Evolutionary conservation across 2,113 vertebrate genomes (phyloP).

Genomic region (Verasper variegatus): DNA sequence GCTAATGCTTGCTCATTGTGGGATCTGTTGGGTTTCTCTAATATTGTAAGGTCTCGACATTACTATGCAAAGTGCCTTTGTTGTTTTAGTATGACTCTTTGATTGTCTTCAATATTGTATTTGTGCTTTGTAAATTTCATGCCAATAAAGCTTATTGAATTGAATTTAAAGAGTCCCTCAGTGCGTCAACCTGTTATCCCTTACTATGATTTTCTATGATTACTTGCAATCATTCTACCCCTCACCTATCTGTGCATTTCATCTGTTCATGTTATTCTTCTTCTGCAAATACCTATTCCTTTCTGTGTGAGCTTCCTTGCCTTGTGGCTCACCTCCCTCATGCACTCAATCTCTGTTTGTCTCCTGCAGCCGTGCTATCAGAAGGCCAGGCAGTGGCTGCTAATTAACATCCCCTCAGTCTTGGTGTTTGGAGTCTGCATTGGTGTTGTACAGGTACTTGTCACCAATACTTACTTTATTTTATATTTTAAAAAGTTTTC

Average conservation of each 20-base stretch:
- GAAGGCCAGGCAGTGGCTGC: slow-evolving; percentile 84
- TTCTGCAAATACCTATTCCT: background rate
- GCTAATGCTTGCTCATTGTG: no score
- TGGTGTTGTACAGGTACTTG: slow-evolving; percentile 85
- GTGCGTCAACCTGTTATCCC: background rate
- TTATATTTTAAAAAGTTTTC: background rate
- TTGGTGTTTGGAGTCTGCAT: slow-evolving; percentile 87
- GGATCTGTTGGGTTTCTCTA: no score
- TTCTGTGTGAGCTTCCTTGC: background rate
- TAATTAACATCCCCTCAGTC: slow-evolving; percentile 84
- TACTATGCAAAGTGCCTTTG: no score
- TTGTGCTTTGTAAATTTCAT: no score
- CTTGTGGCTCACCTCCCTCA: background rate
- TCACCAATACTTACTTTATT: background rate
- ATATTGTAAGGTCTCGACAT: no score
- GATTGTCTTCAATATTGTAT: no score
- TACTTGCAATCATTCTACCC: no score
- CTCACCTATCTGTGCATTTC: background rate
- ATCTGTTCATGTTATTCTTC: background rate
- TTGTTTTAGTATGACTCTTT: no score
- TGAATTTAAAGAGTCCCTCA: no score
- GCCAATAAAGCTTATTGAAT: no score
- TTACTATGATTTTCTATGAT: no score
- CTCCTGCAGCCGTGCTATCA: slow-evolving; percentile 83
- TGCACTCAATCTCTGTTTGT: background rate